A percentile compares a stretch with the other conserved stretches of the same genome.
These are phyloP conservation scores for Gastrophryne carolinensis DNA, from an alignment of 2,797 vertebrate species.

Conservation along the genomic window DNA sequence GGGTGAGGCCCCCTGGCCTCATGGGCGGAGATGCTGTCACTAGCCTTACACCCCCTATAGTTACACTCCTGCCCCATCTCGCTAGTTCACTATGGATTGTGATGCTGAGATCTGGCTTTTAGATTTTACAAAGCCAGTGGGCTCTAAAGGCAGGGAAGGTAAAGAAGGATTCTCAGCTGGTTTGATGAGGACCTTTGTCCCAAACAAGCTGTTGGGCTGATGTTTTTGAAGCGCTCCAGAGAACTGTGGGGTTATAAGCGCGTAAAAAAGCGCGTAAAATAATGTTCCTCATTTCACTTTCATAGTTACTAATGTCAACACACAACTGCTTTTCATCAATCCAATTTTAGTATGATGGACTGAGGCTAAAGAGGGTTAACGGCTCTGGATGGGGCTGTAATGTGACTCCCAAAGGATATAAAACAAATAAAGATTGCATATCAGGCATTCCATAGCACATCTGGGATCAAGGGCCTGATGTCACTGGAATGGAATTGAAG, in stretches of 20 bases:
- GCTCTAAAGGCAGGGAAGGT: neutral
- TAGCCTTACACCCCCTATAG: too few relatives aligned
- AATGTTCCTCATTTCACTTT: too few relatives aligned
- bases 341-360: neutral
- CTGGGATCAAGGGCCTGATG: constrained; percentile 39
- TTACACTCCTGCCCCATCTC: too few relatives aligned
- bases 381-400: neutral
- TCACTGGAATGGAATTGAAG: constrained; percentile 36
- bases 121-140: too few relatives aligned
- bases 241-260: too few relatives aligned
- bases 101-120: too few relatives aligned
- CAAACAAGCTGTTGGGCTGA: too few relatives aligned
- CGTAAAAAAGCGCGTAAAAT: too few relatives aligned
- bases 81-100: too few relatives aligned
- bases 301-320: neutral
- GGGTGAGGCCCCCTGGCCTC: too few relatives aligned
- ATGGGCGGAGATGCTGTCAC: too few relatives aligned
- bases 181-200: neutral
- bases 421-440: constrained; percentile 41
- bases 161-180: neutral
- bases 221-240: too few relatives aligned
- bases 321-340: neutral
- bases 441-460: constrained; percentile 44
- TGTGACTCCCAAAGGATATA: constrained; percentile 30
- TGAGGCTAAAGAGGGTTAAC: constrained; percentile 4